Percentiles rank a stretch among this genome's conserved stretches.
phyloP scores from a whole-genome alignment of 1,140 invertebrate species.

The Dreissena polymorpha region DNA sequence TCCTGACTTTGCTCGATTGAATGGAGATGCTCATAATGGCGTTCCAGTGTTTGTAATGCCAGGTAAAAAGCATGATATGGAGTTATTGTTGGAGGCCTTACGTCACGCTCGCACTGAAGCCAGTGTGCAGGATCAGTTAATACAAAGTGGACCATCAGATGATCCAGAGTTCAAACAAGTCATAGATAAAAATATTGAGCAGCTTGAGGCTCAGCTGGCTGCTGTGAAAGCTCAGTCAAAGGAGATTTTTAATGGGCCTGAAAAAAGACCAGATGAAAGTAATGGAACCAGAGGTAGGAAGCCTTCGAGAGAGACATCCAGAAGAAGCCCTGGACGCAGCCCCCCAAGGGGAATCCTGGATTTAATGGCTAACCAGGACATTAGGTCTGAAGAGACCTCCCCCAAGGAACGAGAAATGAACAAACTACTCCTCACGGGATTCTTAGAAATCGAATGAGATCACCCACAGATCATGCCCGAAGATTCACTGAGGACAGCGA shows the following conservation, averaged over 20 bases:
- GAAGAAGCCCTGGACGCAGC: constrained; percentile 42
- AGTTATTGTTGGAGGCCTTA: constrained; percentile 65
- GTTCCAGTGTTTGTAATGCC: constrained; percentile 63
- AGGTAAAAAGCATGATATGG: constrained; percentile 61
- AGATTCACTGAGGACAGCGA: constrained; percentile 29
- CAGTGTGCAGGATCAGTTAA: constrained; percentile 60
- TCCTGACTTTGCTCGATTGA: constrained; percentile 32
- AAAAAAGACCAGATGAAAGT: constrained; percentile 9
- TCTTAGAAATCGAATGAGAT: constrained; percentile 38
- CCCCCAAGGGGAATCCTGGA: constrained; percentile 53
- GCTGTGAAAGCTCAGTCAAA: constrained; percentile 55
- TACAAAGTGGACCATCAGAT: constrained; percentile 39
- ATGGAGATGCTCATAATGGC: constrained; percentile 46
- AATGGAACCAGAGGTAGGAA: constrained; percentile 21
- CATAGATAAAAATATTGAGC: constrained; percentile 49
- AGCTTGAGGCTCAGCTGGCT: constrained; percentile 43
- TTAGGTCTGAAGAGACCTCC: constrained; percentile 31
- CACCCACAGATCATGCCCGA: constrained; percentile 34
- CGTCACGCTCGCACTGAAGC: constrained; percentile 66
- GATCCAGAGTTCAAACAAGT: constrained; percentile 46
- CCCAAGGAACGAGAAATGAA: constrained; percentile 34
- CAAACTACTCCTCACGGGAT: constrained; percentile 37
- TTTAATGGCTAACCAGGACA: constrained; percentile 46
- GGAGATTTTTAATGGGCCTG: constrained; percentile 43
- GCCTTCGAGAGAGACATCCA: not conserved